Evolutionary conservation across 2,888 invertebrate species (phyloP).

Genomic region (Tribolium freemani): DNA sequence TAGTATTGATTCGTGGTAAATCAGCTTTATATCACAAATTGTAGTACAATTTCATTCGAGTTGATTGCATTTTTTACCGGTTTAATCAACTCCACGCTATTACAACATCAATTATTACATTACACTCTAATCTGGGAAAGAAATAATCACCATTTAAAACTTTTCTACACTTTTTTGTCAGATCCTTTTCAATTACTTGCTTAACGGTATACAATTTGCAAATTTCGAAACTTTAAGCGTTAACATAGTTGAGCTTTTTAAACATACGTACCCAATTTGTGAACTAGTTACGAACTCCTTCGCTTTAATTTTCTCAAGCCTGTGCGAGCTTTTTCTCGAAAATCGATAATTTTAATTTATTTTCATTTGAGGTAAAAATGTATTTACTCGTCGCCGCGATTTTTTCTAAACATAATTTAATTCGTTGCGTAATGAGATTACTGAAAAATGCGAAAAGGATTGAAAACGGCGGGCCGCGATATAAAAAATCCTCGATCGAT

Average conservation of each 20-base stretch:
- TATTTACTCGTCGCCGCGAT: not conserved
- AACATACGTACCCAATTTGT: not conserved
- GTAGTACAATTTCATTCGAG: not conserved
- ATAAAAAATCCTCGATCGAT: constrained; percentile 8
- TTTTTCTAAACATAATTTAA: not conserved
- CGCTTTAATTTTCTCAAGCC: constrained; percentile 1
- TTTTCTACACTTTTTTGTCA: not conserved
- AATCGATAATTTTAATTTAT: not conserved
- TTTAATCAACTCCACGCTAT: not conserved
- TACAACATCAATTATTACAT: not conserved
- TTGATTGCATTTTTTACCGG: not conserved
- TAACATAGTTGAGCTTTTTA: constrained; percentile 22
- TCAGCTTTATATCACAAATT: not conserved
- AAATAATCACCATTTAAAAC: not conserved
- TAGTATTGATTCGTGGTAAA: not conserved
- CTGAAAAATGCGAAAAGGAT: not conserved
- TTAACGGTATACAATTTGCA: not conserved
- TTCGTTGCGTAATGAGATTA: constrained; percentile 4
- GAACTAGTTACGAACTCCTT: constrained; percentile 16
- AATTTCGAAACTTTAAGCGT: constrained; percentile 11
- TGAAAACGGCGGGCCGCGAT: not conserved
- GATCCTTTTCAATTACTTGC: not conserved
- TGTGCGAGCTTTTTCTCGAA: not conserved
- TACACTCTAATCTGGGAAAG: not conserved
- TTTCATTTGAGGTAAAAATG: not conserved